Evolutionary conservation across 2,888 invertebrate species (phyloP).

Genomic region (Cheiracanthium punctorium): DNA sequence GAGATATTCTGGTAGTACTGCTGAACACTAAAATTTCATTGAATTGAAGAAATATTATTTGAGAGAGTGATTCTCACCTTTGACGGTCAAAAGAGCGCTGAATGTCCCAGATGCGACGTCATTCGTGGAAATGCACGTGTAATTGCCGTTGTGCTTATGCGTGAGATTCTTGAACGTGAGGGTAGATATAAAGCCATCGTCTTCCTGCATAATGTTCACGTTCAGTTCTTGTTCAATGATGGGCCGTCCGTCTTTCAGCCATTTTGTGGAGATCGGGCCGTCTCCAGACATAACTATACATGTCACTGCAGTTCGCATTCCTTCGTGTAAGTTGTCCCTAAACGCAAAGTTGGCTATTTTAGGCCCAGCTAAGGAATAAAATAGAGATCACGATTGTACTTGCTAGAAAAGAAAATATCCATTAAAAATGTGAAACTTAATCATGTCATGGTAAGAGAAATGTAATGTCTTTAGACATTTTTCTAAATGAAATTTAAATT

Average conservation of each 20-base stretch:
- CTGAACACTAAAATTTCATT: too few species aligned
- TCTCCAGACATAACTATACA: conserved; percentile 68
- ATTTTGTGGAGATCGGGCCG: conserved; percentile 75
- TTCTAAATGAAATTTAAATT: too few species aligned
- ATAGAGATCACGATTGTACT: too few species aligned
- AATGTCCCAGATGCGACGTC: conserved; percentile 73
- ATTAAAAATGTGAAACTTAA: too few species aligned
- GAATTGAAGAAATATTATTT: too few species aligned
- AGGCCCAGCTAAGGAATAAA: conserved; percentile 58
- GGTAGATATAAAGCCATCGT: conserved; percentile 72
- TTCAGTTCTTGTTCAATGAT: conserved; percentile 72
- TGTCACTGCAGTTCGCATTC: conserved; percentile 67
- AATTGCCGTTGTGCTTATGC: conserved; percentile 75
- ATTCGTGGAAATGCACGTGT: conserved; percentile 75
- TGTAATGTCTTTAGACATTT: too few species aligned
- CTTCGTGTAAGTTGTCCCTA: conserved; percentile 61
- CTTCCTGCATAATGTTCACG: conserved; percentile 61
- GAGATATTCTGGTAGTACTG: too few species aligned
- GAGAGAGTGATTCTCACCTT: conserved; percentile 53
- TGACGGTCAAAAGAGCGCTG: conserved; percentile 73
- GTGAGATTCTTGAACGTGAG: conserved; percentile 75
- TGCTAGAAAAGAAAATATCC: too few species aligned
- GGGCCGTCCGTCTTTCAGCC: conserved; percentile 76
- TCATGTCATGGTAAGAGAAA: too few species aligned
- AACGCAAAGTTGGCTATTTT: conserved; percentile 59